Evolutionary conservation across 2,888 invertebrate genomes (phyloP).

Genomic region (Dolichomitus sp.): DNA sequence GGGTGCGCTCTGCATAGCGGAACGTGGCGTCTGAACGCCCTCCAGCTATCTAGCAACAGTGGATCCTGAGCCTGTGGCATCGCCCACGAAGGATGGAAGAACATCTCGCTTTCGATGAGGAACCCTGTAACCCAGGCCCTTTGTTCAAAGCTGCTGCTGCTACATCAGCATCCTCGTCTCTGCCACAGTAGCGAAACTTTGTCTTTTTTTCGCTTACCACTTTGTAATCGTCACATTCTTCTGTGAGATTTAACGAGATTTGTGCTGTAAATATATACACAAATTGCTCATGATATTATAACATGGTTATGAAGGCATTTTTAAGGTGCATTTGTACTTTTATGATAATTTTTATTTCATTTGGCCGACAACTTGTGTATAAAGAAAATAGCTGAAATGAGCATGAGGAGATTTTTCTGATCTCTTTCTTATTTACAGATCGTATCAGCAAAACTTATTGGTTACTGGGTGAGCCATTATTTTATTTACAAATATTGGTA

Average conservation of each 20-base stretch:
- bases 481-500: too few relatives aligned
- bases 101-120: slow-evolving; percentile 26
- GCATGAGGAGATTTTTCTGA: too few relatives aligned
- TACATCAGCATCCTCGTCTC: slow-evolving; percentile 39
- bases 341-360: too few relatives aligned
- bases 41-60: slow-evolving; percentile 53
- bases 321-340: too few relatives aligned
- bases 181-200: background rate
- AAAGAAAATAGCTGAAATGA: too few relatives aligned
- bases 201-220: slow-evolving; percentile 21
- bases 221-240: slow-evolving; percentile 12
- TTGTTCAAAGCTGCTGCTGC: slow-evolving; percentile 30
- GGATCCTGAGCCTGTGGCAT: slow-evolving; percentile 5
- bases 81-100: slow-evolving; percentile 11
- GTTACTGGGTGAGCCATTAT: too few relatives aligned
- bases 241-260: background rate
- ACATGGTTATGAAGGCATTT: background rate
- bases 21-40: slow-evolving; percentile 71
- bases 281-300: background rate
- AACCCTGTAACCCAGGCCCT: slow-evolving; percentile 6
- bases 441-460: too few relatives aligned
- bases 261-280: background rate
- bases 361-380: too few relatives aligned
- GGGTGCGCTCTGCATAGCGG: slow-evolving; percentile 74
- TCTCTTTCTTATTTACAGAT: too few relatives aligned